Percentiles rank a stretch among this genome's conserved stretches.
Evolutionary conservation across 2,888 invertebrate species (phyloP).

Genomic region (Conus canariensis): DNA sequence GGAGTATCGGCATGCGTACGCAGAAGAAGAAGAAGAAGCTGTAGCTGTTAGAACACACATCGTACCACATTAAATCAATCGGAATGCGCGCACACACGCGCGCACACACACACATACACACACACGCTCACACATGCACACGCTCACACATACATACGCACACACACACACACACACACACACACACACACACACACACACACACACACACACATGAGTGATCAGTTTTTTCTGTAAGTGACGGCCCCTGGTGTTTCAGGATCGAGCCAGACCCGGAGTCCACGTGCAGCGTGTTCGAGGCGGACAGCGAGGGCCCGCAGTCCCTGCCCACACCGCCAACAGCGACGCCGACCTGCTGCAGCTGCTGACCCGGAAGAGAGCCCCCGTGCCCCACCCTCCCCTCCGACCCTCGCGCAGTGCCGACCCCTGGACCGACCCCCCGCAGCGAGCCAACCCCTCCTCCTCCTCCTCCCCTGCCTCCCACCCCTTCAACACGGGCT

Average conservation of each 20-base stretch:
- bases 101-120: too few relatives aligned
- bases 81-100: too few relatives aligned
- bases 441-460: conserved; percentile 25
- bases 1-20: too few relatives aligned
- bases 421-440: conserved; percentile 53
- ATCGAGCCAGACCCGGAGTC: conserved; percentile 74
- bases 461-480: neutral
- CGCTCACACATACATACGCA: too few relatives aligned
- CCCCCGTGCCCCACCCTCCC: conserved; percentile 47
- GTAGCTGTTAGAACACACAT: too few relatives aligned
- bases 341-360: conserved; percentile 63
- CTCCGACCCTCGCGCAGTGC: conserved; percentile 63
- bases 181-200: neutral
- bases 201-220: too few relatives aligned
- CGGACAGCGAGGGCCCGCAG: conserved; percentile 61
- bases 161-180: neutral
- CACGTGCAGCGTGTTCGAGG: conserved; percentile 72
- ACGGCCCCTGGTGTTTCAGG: conserved; percentile 54
- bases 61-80: too few relatives aligned
- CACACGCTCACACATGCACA: too few relatives aligned
- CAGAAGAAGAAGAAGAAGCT: too few relatives aligned
- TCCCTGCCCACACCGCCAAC: conserved; percentile 69
- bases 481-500: neutral
- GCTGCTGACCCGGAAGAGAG: conserved; percentile 46
- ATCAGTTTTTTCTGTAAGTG: too few relatives aligned